phyloP scores from a whole-genome alignment of 2,797 vertebrate species.

The Enteromius radiatus region DNA sequence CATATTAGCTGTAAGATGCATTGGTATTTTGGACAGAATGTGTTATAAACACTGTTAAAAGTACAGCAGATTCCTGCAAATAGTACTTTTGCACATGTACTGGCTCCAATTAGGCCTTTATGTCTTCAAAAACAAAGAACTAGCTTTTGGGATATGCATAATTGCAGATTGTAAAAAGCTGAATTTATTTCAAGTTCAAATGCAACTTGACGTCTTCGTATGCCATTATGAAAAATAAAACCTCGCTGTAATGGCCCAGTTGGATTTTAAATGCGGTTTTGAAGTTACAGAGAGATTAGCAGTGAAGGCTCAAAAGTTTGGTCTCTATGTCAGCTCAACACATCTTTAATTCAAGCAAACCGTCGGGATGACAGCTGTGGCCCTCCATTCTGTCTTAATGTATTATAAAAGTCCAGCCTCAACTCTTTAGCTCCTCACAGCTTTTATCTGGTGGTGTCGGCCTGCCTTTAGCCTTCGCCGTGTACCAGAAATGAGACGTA shows the following conservation, averaged over 20 bases:
- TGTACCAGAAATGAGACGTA: conserved; percentile 67
- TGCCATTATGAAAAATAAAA: conserved; percentile 3
- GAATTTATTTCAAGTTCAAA: conserved; percentile 12
- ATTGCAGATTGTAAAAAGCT: neutral
- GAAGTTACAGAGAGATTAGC: conserved; percentile 40
- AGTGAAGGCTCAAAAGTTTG: conserved; percentile 7
- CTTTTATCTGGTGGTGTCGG: conserved; percentile 56
- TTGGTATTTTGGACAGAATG: neutral
- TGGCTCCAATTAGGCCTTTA: neutral
- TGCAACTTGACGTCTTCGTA: conserved; percentile 3
- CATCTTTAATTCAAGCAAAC: conserved; percentile 49
- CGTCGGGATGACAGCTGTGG: conserved; percentile 23
- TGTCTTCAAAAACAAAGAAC: conserved; percentile 12
- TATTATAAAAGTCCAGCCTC: conserved; percentile 50
- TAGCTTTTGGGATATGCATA: neutral
- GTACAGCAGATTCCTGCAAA: conserved; percentile 10
- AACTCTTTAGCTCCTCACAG: conserved; percentile 16
- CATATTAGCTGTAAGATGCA: neutral
- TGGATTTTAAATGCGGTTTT: conserved; percentile 2
- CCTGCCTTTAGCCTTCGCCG: conserved; percentile 32
- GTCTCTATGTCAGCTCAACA: conserved; percentile 41
- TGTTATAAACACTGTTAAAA: conserved; percentile 21
- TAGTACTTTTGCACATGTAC: neutral
- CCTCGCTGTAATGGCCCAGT: neutral
- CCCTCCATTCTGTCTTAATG: conserved; percentile 51